Evolutionary conservation across 2,797 vertebrate species (phyloP), one percentile per base, ranked within the genome.

Genomic region (Acomys russatus): DNA sequence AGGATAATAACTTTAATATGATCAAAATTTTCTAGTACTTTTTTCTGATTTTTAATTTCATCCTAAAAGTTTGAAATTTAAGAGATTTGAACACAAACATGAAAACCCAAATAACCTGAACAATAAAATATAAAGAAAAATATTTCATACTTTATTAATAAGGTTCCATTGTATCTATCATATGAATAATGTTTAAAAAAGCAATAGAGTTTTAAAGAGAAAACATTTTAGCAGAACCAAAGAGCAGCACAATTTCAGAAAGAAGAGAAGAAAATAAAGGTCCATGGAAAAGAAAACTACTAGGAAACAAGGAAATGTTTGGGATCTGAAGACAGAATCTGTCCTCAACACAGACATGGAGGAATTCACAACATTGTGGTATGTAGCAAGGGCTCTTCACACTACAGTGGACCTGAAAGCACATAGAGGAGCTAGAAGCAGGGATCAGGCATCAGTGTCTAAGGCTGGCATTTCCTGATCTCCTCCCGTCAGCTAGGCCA

Each of bases 21-120:
- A 84, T 54, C 99, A 61, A 99, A 99, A 96, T 99, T 99, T 88
- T 99, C 98, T 90, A 99, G 98, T 96, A 99, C 99, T 94, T 97
- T 98, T 97, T 98, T 99, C 96, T 99, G 97, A 80, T 98, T 98
- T 77, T 97, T 98, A 11, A 99, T 98, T 98, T 99, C 99, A 1
- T 98, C 98, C 98, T 99, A 87, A 88, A 94, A 97, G 28, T 25
- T 83, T 80, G 18, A 30, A 1, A 9, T 38, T 95, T 87, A 51
- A 90, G 23, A 63, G 80, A 7, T 38, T 91, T 56, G 25, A 79
- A 71, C 88, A 49, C 12, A 82, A 97, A 89, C 30, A 68, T 38
- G 51, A 96, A 92, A 88, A 79, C n/a, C 44, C 87, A 86, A 38
- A 76, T 91, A 96, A 92, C 38, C 6, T 80, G 17, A 95, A 80